These are phyloP conservation scores for Myotis vivesi DNA, from an alignment of 2,797 vertebrate genomes.

Conservation along the genomic window DNA sequence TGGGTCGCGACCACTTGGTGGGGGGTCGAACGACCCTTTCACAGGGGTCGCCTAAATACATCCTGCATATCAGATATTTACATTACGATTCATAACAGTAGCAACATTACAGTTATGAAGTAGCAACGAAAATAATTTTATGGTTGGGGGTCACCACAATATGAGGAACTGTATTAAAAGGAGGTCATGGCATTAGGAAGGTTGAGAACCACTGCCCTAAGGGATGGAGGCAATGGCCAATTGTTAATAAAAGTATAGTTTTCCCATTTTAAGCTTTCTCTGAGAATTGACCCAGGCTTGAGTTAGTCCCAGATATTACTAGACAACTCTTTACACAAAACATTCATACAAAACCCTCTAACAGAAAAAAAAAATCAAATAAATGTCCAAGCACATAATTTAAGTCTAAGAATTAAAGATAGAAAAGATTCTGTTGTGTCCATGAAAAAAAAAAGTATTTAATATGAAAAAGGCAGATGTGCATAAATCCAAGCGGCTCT, in stretches of 20 bases:
- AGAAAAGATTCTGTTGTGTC: not conserved
- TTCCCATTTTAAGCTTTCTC: conserved; percentile 16
- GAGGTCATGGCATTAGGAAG: too few relatives aligned
- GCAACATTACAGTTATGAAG: too few relatives aligned
- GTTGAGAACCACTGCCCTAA: not conserved
- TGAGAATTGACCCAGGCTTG: not conserved
- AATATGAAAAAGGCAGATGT: not conserved
- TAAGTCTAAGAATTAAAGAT: not conserved
- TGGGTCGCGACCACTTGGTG: too few relatives aligned
- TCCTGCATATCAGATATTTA: too few relatives aligned
- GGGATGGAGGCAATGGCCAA: not conserved
- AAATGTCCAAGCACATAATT: not conserved
- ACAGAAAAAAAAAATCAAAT: not conserved
- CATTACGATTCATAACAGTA: too few relatives aligned
- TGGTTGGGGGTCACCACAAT: too few relatives aligned
- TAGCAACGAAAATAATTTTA: too few relatives aligned
- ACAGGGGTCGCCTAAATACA: too few relatives aligned
- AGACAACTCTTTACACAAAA: conserved; percentile 2
- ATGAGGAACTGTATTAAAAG: too few relatives aligned
- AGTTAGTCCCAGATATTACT: not conserved
- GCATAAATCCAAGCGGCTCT: not conserved
- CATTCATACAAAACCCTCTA: not conserved
- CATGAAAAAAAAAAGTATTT: not conserved
- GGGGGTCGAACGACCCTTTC: too few relatives aligned
- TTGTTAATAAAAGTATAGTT: not conserved